Conservation (phyloP, 2,113 vertebrate species). For the Penelope pileata region DNA sequence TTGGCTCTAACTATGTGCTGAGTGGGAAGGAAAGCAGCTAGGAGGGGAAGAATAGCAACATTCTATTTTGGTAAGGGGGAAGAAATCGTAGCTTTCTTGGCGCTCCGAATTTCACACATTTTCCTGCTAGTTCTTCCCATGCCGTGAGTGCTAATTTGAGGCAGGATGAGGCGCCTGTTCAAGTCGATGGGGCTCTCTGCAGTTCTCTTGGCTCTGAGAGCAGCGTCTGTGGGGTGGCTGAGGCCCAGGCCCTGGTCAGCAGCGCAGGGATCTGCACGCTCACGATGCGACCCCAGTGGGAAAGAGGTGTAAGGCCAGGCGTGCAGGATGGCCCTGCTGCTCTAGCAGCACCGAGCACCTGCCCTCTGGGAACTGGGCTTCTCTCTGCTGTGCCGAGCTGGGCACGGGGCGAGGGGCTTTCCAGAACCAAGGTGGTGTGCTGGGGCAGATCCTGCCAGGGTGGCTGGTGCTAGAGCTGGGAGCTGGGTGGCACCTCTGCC, state of each 20-base stretch:
- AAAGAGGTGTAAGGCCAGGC: background rate
- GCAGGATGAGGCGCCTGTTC: conserved; percentile 29
- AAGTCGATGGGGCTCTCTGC: conserved; percentile 9
- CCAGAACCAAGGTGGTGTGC: background rate
- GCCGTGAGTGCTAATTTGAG: conserved; percentile 53
- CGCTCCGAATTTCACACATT: conserved; percentile 51
- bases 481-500: background rate
- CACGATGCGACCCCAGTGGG: background rate
- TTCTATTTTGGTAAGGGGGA: conserved; percentile 64
- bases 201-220: background rate
- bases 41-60: conserved; percentile 51
- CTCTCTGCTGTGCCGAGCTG: background rate
- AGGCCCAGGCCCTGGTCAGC: background rate
- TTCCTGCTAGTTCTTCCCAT: conserved; percentile 49
- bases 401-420: accelerated
- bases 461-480: background rate
- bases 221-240: background rate
- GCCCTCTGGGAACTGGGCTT: background rate
- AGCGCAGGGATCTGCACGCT: accelerated
- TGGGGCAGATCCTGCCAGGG: background rate
- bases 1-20: conserved; percentile 62
- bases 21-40: conserved; percentile 59
- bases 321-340: background rate
- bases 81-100: conserved; percentile 65
- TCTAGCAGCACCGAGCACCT: background rate